phyloP scores from a whole-genome alignment of 1,140 invertebrate genomes.

The Stenopsyche tienmushanensis region DNA sequence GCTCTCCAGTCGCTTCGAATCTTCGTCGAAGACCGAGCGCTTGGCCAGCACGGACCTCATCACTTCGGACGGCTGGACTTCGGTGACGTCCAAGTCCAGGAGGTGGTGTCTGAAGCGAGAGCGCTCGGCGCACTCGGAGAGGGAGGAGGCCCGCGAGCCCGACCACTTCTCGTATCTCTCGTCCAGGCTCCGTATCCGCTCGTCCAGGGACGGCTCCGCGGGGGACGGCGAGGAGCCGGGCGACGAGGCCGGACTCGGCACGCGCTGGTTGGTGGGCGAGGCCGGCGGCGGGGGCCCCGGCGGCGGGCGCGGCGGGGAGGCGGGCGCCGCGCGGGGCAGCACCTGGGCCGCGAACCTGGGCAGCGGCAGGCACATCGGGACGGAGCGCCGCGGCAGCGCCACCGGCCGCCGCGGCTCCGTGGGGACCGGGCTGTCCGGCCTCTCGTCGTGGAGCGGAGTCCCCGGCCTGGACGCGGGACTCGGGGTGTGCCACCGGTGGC shows the following conservation, averaged over 20 bases:
- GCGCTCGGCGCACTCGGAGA: constrained; percentile 48
- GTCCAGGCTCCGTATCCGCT: constrained; percentile 83
- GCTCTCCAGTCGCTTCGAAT: constrained; percentile 89
- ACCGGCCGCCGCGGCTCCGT: constrained; percentile 68
- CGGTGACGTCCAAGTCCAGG: constrained; percentile 71
- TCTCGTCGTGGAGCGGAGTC: constrained; percentile 80
- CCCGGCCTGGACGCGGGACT: constrained; percentile 70
- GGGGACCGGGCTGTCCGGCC: constrained; percentile 72
- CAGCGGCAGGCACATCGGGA: constrained; percentile 75
- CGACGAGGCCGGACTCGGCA: constrained; percentile 58
- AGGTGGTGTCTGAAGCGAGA: constrained; percentile 66
- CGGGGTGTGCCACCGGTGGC: constrained; percentile 38
- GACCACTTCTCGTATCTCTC: constrained; percentile 92
- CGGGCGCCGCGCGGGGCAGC: constrained; percentile 49
- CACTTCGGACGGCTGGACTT: constrained; percentile 89
- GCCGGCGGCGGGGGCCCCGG: constrained; percentile 48
- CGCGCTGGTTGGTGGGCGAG: constrained; percentile 59
- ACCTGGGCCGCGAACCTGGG: constrained; percentile 82
- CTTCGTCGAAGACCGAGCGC: constrained; percentile 93
- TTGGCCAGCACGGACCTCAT: constrained; percentile 89
- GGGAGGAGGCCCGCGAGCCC: constrained; percentile 57
- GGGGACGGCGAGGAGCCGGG: constrained; percentile 59
- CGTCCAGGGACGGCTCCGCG: constrained; percentile 72
- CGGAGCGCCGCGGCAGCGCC: constrained; percentile 53
- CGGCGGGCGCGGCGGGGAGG: constrained; percentile 47